These are phyloP conservation scores for Sipha flava DNA, from an alignment of 1,140 invertebrate species.

Conservation along the genomic window DNA sequence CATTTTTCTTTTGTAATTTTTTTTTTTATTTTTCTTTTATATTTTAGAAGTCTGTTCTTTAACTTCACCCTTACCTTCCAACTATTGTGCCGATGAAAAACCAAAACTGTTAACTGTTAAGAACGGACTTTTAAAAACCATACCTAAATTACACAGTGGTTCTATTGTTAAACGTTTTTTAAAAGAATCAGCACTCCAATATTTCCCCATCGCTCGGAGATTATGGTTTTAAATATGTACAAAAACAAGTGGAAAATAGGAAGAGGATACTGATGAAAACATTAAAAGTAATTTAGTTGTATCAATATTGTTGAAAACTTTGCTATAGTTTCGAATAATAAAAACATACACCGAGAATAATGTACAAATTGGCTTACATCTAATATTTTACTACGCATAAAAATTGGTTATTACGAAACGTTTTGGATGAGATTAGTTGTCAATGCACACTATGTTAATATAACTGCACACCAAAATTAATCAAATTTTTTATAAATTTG, in stretches of 20 bases:
- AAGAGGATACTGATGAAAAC: not conserved
- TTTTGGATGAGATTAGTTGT: too few relatives aligned
- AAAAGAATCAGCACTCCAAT: not conserved
- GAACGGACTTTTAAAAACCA: conserved; percentile 12
- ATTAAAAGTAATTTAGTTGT: not conserved
- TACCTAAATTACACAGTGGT: conserved; percentile 14
- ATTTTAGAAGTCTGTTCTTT: not conserved
- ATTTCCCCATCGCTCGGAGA: not conserved
- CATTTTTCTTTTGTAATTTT: conserved; percentile 10
- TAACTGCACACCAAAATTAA: too few relatives aligned
- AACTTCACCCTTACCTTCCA: not conserved
- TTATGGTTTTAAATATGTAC: not conserved
- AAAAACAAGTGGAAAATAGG: not conserved
- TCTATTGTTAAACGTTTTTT: conserved; percentile 10
- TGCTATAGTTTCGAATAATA: not conserved
- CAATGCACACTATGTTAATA: too few relatives aligned
- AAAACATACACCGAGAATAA: not conserved
- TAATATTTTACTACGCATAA: too few relatives aligned
- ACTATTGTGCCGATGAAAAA: not conserved
- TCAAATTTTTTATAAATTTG: too few relatives aligned
- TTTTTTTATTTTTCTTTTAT: conserved; percentile 10
- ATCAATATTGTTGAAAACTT: conserved; percentile 8
- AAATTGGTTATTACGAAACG: too few relatives aligned
- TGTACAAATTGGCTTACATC: not conserved
- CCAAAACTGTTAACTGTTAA: not conserved